These are phyloP conservation scores for Nomada lathburiana DNA, from an alignment of 2,888 invertebrate species.

Conservation along the genomic window DNA sequence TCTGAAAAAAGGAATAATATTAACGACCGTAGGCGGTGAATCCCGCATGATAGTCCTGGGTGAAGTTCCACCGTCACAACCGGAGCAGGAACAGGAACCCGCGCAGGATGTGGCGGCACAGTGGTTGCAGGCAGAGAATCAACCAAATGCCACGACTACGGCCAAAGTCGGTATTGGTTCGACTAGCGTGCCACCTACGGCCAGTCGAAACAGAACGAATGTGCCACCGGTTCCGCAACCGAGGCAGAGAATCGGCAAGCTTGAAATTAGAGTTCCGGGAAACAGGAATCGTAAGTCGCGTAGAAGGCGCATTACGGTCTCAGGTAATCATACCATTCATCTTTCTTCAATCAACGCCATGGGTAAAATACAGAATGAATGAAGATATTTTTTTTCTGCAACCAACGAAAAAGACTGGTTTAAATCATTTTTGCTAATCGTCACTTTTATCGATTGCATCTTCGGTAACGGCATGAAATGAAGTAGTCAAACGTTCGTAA, in stretches of 20 bases:
- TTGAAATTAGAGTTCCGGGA: slow-evolving; percentile 71
- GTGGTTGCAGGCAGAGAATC: slow-evolving; percentile 72
- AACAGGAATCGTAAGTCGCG: slow-evolving; percentile 82
- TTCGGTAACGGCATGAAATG: too few species aligned
- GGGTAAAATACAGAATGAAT: slow-evolving; percentile 14
- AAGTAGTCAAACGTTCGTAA: too few species aligned
- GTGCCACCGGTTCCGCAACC: slow-evolving; percentile 76
- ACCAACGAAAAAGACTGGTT: neutral
- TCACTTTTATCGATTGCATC: too few species aligned
- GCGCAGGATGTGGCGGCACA: slow-evolving; percentile 83
- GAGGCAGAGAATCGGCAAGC: slow-evolving; percentile 74
- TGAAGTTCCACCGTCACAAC: slow-evolving; percentile 80
- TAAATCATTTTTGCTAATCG: too few species aligned
- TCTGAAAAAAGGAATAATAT: slow-evolving; percentile 34
- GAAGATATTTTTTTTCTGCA: neutral
- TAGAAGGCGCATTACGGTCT: slow-evolving; percentile 81
- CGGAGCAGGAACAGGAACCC: slow-evolving; percentile 81
- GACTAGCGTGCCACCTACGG: slow-evolving; percentile 30
- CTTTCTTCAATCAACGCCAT: slow-evolving; percentile 36
- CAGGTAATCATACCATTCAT: slow-evolving; percentile 80
- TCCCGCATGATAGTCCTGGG: slow-evolving; percentile 84
- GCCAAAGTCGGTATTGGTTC: slow-evolving; percentile 35
- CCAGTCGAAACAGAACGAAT: slow-evolving; percentile 47
- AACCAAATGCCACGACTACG: slow-evolving; percentile 17
- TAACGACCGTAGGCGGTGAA: slow-evolving; percentile 82